Conservation (phyloP, 2,797 vertebrate species). For the Leuciscus waleckii region DNA sequence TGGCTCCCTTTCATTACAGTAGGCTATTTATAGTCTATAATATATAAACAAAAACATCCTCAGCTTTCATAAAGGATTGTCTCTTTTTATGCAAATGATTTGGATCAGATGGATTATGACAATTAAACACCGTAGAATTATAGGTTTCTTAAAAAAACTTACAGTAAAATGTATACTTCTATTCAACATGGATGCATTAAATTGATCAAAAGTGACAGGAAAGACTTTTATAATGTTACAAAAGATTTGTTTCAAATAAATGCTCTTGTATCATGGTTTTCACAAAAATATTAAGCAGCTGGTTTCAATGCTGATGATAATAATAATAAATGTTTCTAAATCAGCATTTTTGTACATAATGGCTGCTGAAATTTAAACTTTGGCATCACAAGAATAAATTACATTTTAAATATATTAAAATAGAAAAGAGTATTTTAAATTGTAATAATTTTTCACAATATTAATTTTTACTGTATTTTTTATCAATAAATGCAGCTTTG, state of each 20-base stretch:
- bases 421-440: neutral
- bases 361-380: neutral
- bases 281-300: neutral
- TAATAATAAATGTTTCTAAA: neutral
- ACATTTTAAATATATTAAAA: neutral
- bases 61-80: neutral
- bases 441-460: neutral
- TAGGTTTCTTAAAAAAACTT: neutral
- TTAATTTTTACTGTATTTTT: neutral
- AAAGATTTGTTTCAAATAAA: neutral
- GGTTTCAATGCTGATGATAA: neutral
- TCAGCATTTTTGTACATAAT: neutral
- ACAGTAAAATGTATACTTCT: neutral
- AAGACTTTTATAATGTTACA: neutral
- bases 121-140: no score
- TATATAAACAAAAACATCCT: neutral
- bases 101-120: neutral
- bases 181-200: neutral
- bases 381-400: neutral
- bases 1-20: slow-evolving; percentile 28
- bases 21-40: neutral
- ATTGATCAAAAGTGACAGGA: neutral
- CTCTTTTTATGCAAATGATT: neutral
- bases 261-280: neutral
- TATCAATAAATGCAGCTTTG: neutral